Evolutionary conservation across 2,888 invertebrate species (phyloP).

Genomic region (Athalia cordata): DNA sequence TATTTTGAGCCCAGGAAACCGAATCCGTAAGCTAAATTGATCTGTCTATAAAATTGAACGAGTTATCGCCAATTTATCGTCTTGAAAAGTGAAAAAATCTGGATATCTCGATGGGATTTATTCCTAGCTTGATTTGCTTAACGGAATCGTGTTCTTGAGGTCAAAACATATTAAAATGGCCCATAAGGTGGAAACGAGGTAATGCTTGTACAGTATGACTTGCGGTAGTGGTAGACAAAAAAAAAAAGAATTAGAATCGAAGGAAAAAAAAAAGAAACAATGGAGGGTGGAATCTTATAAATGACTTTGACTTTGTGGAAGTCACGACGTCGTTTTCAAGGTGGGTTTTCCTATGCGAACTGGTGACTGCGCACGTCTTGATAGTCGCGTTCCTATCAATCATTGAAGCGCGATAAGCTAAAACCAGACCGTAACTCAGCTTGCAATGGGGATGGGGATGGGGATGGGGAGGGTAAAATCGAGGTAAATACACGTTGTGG

Average conservation of each 20-base stretch:
- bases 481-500: too few relatives aligned
- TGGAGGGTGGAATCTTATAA: neutral
- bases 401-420: conserved; percentile 11
- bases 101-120: too few relatives aligned
- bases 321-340: neutral
- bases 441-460: neutral
- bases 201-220: neutral
- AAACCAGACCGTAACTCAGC: neutral
- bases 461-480: neutral
- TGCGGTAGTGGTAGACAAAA: neutral
- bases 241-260: neutral
- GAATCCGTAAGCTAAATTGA: too few relatives aligned
- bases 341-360: neutral
- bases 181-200: neutral
- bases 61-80: too few relatives aligned
- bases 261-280: neutral
- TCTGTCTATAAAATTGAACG: too few relatives aligned
- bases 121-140: too few relatives aligned
- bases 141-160: too few relatives aligned
- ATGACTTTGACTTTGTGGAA: conserved; percentile 19
- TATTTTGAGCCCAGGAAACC: too few relatives aligned
- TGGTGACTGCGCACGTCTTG: neutral
- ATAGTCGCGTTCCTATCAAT: neutral
- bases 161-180: too few relatives aligned
- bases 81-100: too few relatives aligned